Percentiles rank a stretch among this genome's conserved stretches.
phyloP scores from a whole-genome alignment of 2,888 invertebrate species.

The Camptogramma bilineatum region DNA sequence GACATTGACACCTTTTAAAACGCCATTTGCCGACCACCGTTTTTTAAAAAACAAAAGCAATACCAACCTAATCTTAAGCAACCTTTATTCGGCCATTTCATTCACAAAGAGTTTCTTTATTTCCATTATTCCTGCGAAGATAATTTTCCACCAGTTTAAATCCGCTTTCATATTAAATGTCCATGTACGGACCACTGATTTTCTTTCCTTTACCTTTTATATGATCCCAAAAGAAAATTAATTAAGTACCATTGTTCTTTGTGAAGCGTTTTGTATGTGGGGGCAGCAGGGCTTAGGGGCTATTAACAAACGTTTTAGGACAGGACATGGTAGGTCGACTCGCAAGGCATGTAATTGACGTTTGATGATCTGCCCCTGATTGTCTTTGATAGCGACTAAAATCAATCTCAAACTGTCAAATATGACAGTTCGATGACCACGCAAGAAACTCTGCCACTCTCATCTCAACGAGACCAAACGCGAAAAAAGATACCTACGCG shows the following conservation, averaged over 20 bases:
- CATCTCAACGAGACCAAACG: no score
- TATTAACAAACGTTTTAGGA: no score
- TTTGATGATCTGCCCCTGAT: no score
- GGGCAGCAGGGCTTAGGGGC: slow-evolving; percentile 42
- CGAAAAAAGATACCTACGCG: no score
- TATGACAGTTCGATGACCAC: no score
- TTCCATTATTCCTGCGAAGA: slow-evolving; percentile 43
- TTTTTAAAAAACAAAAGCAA: not conserved
- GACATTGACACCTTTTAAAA: no score
- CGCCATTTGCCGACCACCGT: not conserved
- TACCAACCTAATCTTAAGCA: slow-evolving; percentile 1
- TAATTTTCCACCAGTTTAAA: slow-evolving; percentile 63
- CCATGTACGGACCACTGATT: slow-evolving; percentile 62
- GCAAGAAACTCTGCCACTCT: no score
- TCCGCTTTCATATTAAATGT: slow-evolving; percentile 66
- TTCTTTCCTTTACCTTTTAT: slow-evolving; percentile 64
- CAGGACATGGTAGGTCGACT: no score
- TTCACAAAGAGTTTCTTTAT: slow-evolving; percentile 35
- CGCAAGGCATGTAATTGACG: no score
- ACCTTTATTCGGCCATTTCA: slow-evolving; percentile 1
- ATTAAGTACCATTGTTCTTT: slow-evolving; percentile 74
- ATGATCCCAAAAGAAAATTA: slow-evolving; percentile 76
- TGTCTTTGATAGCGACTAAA: no score
- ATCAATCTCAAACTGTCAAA: no score
- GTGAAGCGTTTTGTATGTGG: slow-evolving; percentile 65